phyloP scores from a whole-genome alignment of 37 sponge, comb jelly and placozoan species.

The Chondrilla cf. caribensis region DNA sequence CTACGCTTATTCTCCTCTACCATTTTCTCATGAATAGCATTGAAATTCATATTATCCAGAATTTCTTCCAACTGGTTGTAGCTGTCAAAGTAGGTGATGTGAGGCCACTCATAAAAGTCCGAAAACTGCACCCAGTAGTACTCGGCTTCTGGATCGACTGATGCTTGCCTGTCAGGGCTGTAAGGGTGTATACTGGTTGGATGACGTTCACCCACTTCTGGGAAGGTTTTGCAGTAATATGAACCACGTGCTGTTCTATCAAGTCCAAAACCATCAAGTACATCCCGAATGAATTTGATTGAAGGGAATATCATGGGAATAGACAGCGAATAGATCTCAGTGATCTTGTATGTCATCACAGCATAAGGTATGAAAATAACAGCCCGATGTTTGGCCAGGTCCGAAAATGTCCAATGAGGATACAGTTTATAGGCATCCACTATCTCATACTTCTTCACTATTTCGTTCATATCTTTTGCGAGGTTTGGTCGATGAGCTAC shows the following conservation, averaged over 20 bases:
- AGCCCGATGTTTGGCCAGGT: slow-evolving; percentile 37
- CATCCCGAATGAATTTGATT: slow-evolving; percentile 7
- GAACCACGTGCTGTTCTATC: slow-evolving; percentile 11
- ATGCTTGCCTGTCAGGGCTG: slow-evolving; percentile 29
- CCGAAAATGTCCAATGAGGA: slow-evolving; percentile 14
- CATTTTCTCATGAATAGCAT: slow-evolving; percentile 32
- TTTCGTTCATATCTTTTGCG: too few species aligned
- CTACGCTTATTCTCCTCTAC: slow-evolving; percentile 1
- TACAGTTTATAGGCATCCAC: not conserved
- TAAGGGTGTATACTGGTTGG: slow-evolving; percentile 34
- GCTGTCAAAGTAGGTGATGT: slow-evolving; percentile 44
- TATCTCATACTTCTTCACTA: not conserved
- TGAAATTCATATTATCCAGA: slow-evolving; percentile 23
- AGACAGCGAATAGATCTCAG: slow-evolving; percentile 32
- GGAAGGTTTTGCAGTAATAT: not conserved
- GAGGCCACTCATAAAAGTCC: slow-evolving; percentile 44
- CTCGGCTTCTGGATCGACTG: slow-evolving; percentile 31
- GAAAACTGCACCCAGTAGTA: slow-evolving; percentile 52
- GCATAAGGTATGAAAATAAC: slow-evolving; percentile 40
- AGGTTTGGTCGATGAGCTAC: too few species aligned
- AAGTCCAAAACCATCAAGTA: not conserved
- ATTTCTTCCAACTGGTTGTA: slow-evolving; percentile 24
- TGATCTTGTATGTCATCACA: slow-evolving; percentile 27
- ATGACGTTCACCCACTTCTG: slow-evolving; percentile 21
- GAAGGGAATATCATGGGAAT: slow-evolving; percentile 45